Evolutionary conservation across 2,113 vertebrate genomes (phyloP).

Genomic region (Okapia johnstoni): DNA sequence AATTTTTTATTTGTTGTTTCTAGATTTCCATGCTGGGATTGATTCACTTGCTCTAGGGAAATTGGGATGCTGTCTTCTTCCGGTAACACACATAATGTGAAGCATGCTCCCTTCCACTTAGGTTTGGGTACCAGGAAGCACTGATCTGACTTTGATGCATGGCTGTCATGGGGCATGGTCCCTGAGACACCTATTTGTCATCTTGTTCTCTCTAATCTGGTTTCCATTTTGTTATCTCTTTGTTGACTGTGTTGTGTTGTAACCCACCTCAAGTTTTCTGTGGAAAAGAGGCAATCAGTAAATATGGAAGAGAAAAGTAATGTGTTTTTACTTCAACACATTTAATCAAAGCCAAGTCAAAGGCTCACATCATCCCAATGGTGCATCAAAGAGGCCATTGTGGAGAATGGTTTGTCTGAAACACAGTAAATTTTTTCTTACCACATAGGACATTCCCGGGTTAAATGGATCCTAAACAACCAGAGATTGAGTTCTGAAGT

Average conservation of each 20-base stretch:
- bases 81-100: not conserved
- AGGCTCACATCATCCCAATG: not conserved
- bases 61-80: not conserved
- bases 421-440: not conserved
- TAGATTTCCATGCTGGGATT: not conserved
- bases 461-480: not conserved
- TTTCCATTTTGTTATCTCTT: not conserved
- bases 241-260: not conserved
- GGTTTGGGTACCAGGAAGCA: not conserved
- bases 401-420: not conserved
- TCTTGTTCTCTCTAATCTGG: not conserved
- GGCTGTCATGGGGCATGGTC: not conserved
- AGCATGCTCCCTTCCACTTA: not conserved
- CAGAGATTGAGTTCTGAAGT: not conserved
- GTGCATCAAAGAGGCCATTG: not conserved
- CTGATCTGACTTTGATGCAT: not conserved
- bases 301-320: not conserved
- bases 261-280: not conserved
- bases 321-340: not conserved
- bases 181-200: not conserved
- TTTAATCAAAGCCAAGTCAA: not conserved
- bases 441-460: not conserved
- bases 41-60: not conserved
- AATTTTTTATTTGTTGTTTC: not conserved
- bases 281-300: not conserved